These are phyloP conservation scores for Motacilla alba DNA, from an alignment of 2,113 vertebrate genomes.

Conservation along the genomic window DNA sequence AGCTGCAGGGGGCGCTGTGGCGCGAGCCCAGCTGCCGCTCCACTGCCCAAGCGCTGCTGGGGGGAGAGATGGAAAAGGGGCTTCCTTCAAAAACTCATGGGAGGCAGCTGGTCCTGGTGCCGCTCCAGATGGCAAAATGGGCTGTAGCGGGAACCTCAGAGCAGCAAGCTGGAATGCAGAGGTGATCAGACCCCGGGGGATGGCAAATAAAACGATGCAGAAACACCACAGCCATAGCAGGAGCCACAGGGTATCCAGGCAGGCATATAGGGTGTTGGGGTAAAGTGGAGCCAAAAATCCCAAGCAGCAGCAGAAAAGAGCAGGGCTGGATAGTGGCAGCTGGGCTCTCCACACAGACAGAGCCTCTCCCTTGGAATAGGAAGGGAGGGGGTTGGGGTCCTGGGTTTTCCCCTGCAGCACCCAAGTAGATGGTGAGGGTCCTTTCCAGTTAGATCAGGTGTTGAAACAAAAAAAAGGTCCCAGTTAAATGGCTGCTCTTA, in stretches of 20 bases:
- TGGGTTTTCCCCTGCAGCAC: neutral
- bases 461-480: no score
- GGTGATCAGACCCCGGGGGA: fast-evolving
- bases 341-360: neutral
- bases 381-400: fast-evolving
- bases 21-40: fast-evolving
- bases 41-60: fast-evolving
- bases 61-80: no score
- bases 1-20: neutral
- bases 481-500: neutral
- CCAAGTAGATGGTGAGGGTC: neutral
- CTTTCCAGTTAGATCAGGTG: neutral
- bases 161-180: neutral
- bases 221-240: fast-evolving
- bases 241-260: fast-evolving
- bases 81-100: neutral
- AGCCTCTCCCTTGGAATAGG: fast-evolving
- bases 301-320: neutral
- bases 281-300: neutral
- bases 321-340: fast-evolving
- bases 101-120: fast-evolving
- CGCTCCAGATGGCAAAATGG: neutral
- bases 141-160: neutral
- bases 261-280: fast-evolving
- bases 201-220: neutral